Evolutionary conservation across 53 echinoderm and acorn worm species (phyloP), one percentile per base, ranked within the genome.

Genomic region (Mesocentrotus franciscanus): DNA sequence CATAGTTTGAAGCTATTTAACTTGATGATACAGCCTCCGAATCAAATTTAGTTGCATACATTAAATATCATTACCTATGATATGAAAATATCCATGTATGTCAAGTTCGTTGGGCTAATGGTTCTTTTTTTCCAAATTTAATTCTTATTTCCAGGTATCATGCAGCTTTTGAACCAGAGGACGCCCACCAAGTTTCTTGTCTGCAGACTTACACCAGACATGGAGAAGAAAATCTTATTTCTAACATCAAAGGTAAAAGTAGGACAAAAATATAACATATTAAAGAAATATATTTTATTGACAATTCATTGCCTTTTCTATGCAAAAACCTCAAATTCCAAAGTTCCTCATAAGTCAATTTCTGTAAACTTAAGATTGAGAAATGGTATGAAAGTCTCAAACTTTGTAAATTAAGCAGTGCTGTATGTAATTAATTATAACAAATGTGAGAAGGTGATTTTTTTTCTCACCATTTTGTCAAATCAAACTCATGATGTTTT

Each of bases 221-320:
- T 99, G 97, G 99, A 99, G 91, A 97, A 98, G 96, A 99, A 99
- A 94, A 93, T 99, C 4, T 78, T 97, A 60, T 99, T 99, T 76
- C 96, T 99, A 56, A 99, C 99, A 66, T 99, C 99, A 85, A 99
- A 99, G 98, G 99, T 98, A 72, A 60, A 92, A 85, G 30, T 24
- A 85, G 20, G 22, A 85, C 1, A 1, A 8, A 30, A 30, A 74
- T 74, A 0, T 74, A 68, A 68, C 4, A 68, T 61, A 4, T 17
- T 2, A 61, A 61, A 61, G 61, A 68, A 66, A 66, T 66, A 66
- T 20, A 17, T 68, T 68, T 68, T 14, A 68, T 8, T 68, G 24
- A 24, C 24, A 68, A 68, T 68, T 68, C 68, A 24, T 68, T 24
- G 24, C 6, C 9, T 68, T 68, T 24, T 49, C 24, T 68, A 24